Percentiles rank a stretch among this genome's conserved stretches.
phyloP scores from a whole-genome alignment of 2,888 invertebrate genomes.

The Empis livida region DNA sequence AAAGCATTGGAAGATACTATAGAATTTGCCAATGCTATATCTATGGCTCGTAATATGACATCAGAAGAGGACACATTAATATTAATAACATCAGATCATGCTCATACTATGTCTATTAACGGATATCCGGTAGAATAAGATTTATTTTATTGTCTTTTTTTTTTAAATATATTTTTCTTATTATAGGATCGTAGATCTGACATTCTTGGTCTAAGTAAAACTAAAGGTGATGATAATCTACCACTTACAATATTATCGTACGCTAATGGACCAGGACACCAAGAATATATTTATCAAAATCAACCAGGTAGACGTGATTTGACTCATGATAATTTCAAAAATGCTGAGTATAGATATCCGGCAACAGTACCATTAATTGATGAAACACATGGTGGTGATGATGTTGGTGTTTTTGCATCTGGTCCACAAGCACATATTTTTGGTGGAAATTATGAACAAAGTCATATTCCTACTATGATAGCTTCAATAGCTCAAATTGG shows the following conservation, averaged over 20 bases:
- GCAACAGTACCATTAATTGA: slow-evolving; percentile 45
- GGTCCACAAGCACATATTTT: slow-evolving; percentile 70
- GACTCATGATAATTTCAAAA: slow-evolving; percentile 13
- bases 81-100: slow-evolving; percentile 69
- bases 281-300: slow-evolving; percentile 7
- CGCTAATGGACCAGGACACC: slow-evolving; percentile 58
- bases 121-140: slow-evolving; percentile 52
- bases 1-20: slow-evolving; percentile 65
- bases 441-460: slow-evolving; percentile 63
- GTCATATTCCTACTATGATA: slow-evolving; percentile 59
- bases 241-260: slow-evolving; percentile 58
- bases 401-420: slow-evolving; percentile 60
- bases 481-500: slow-evolving; percentile 62
- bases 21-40: slow-evolving; percentile 58
- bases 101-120: slow-evolving; percentile 60
- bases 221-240: slow-evolving; percentile 43
- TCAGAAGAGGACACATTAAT: slow-evolving; percentile 57
- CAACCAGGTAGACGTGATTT: slow-evolving; percentile 15
- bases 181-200: slow-evolving; percentile 39
- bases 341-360: slow-evolving; percentile 37
- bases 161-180: background rate
- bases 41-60: slow-evolving; percentile 47
- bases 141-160: background rate
- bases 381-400: slow-evolving; percentile 66
- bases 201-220: slow-evolving; percentile 39